Evolutionary conservation across 1,140 invertebrate species (phyloP), one percentile per base, ranked within the genome.

Genomic region (Drosophila kanapiae): DNA sequence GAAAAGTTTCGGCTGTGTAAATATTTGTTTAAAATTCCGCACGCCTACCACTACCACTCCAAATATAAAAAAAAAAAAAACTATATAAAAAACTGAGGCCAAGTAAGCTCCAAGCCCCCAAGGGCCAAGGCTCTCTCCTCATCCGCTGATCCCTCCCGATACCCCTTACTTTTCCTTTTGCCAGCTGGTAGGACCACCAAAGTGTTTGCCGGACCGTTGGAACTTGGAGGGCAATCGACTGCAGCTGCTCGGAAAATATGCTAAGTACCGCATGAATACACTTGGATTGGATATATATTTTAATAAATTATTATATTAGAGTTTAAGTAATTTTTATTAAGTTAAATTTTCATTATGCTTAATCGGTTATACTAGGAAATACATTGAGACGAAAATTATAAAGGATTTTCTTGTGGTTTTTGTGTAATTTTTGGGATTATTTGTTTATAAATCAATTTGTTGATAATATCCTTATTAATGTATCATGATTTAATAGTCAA

Each of bases 21-120:
- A 90, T 90, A 90, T 90, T 90, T 90, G 75, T 76, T 90, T 82
- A 81, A 90, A 88, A 90, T 84, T 90, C 85, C 81, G 80, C 85
- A 88, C 78, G 80, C 84, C 83, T 65, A 62, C 69, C 77, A 69
- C 74, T 70, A 53, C 47, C n/a, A n/a, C n/a, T n/a, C n/a, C n/a
- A n/a, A n/a, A n/a, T n/a, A n/a, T n/a, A 59, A 42, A 37, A 51
- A 69, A 47, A 48, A 37, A 42, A 40, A 37, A 61, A 58, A 33
- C 8, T 62, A 35, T 40, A 63, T 33, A 64, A 61, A 60, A 48
- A 75, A 56, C 27, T 43, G 16, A 71, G 56, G 31, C 53, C 23
- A 56, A 48, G 27, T 49, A 27, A 49, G 48, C 40, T 54, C 45
- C 45, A 67, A 76, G 58, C 35, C 70, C 61, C 54, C 49, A 75